phyloP scores from a whole-genome alignment of 30 jellyfish, hydroid and myxozoan species.

The Euphysa ruthae region DNA sequence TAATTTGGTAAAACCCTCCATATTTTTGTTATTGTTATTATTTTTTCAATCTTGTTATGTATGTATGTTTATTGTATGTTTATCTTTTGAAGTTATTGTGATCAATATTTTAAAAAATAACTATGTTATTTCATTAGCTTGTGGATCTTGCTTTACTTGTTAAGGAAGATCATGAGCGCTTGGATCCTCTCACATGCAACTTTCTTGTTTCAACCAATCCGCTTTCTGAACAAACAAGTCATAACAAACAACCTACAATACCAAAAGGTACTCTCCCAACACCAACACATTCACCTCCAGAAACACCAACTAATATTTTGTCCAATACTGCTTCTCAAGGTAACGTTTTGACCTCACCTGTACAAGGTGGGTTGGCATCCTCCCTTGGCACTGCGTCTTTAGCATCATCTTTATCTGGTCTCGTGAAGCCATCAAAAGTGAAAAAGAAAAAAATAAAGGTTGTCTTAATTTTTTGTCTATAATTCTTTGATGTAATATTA shows the following conservation, averaged over 20 bases:
- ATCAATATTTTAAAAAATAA: no score
- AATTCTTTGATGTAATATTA: no score
- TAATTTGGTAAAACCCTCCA: no score
- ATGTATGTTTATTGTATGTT: no score
- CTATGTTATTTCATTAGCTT: slow-evolving; percentile 38
- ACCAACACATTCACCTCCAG: slow-evolving; percentile 82
- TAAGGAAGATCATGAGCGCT: slow-evolving; percentile 74
- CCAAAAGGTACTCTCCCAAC: slow-evolving; percentile 53
- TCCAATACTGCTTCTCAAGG: slow-evolving; percentile 9
- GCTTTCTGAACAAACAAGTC: slow-evolving; percentile 45
- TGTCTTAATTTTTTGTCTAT: no score
- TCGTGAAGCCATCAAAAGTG: slow-evolving; percentile 69
- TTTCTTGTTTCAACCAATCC: slow-evolving; percentile 67
- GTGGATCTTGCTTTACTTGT: slow-evolving; percentile 88
- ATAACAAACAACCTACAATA: slow-evolving; percentile 21
- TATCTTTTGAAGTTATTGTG: no score
- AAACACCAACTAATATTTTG: slow-evolving; percentile 46
- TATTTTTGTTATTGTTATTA: no score
- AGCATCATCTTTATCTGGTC: slow-evolving; percentile 79
- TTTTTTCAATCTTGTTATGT: no score
- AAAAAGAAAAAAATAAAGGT: slow-evolving; percentile 95
- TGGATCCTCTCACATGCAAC: slow-evolving; percentile 34
- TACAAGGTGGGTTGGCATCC: slow-evolving; percentile 96
- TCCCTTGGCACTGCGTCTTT: slow-evolving; percentile 95
- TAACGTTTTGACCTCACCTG: slow-evolving; percentile 80